These are phyloP conservation scores for Rhorus exstirpatorius DNA, from an alignment of 2,888 invertebrate genomes.

Conservation along the genomic window DNA sequence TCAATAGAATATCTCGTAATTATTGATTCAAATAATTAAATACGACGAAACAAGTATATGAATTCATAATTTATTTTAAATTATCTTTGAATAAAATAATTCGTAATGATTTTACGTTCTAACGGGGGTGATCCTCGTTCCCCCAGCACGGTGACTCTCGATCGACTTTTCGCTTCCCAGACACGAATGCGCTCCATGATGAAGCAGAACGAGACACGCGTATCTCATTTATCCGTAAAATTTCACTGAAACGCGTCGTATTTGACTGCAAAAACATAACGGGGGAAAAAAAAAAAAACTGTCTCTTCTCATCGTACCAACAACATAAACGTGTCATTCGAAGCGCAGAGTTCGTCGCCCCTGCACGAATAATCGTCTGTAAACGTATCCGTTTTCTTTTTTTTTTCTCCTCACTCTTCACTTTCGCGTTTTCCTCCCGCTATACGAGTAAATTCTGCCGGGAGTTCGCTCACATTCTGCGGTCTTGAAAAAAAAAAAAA, in stretches of 20 bases:
- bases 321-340: slow-evolving; percentile 16
- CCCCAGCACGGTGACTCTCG: too few species aligned
- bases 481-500: slow-evolving; percentile 47
- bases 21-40: too few species aligned
- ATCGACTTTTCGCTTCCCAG: background rate
- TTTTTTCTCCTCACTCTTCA: slow-evolving; percentile 2
- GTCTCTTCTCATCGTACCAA: background rate
- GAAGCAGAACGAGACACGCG: slow-evolving; percentile 16
- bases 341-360: slow-evolving; percentile 54
- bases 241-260: slow-evolving; percentile 31
- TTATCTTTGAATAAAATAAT: too few species aligned
- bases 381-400: slow-evolving; percentile 43
- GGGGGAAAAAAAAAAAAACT: slow-evolving; percentile 24
- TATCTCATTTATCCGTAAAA: slow-evolving; percentile 21
- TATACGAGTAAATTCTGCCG: slow-evolving; percentile 48
- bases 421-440: slow-evolving; percentile 16
- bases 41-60: too few species aligned
- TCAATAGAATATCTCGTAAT: too few species aligned
- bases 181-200: background rate
- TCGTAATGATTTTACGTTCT: too few species aligned
- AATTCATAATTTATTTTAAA: too few species aligned
- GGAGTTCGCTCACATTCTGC: slow-evolving; percentile 54
- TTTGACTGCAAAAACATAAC: slow-evolving; percentile 8
- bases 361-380: slow-evolving; percentile 53
- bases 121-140: too few species aligned